Base-by-base conservation (phyloP, 2,113 vertebrate species). In the Tachysurus vachellii region DNA sequence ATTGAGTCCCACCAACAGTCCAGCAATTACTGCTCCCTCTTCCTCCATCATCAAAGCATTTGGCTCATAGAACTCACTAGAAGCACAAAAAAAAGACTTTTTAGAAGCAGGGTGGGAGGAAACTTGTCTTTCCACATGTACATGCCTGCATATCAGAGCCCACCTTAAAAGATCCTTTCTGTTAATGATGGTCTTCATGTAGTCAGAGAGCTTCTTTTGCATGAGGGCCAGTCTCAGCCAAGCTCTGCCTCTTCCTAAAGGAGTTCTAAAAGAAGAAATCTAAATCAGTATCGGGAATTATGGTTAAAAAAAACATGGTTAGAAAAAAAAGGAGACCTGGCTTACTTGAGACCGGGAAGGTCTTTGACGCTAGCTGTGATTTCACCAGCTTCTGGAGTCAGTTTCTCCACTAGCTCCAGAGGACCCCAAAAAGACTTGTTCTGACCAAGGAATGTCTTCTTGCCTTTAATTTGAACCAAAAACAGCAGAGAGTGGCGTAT, bases 31-130 rank as follows among this genome's bases (percentile, higher is more conserved):
- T 0, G 98, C 98, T 42, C 98, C 98, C 91, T 99, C 98, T 91
- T 99, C 98, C 90, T 99, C 98, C 98, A 99, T 99, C 98, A 99
- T 99, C 93, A 99, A 90, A 0, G 98, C 98, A 0, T 99, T 99
- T 0, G 96, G 91, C 92, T 99, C 98, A 0, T 99, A 99, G 91
- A 99, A 99, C 86, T 99, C 98, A 92, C 98, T 99, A 91, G 7
- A 4, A 90, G 19, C 90, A 13, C 11, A 47, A 0, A 0, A 53
- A 53, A 44, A 50, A 47, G 6, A 85, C 1, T 31, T 12, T n/a
- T 19, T 2, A 11, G 26, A 59, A 80, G 47, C 50, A 42, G 28
- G 6, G 1, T 3, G 36, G 44, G 4, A 23, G 21, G 3, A 71
- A 36, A 44, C 53, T 57, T 6, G 17, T n/a, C 62, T 31, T 36